Conservation (phyloP, 37 sponge, comb jelly and placozoan genomes). For the Ianthella basta region DNA sequence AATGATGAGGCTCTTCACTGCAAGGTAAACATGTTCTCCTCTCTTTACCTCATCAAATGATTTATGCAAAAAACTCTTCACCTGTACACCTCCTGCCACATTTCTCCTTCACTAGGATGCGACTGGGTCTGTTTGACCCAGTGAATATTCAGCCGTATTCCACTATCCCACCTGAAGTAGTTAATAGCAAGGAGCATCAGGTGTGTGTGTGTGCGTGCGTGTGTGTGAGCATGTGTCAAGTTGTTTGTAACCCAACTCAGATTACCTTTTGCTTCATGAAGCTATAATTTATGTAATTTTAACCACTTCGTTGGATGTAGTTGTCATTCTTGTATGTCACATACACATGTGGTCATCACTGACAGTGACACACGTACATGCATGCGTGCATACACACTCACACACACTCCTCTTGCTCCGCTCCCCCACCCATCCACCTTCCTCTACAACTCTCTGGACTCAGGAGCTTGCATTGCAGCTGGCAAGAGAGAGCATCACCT, state of each 20-base stretch:
- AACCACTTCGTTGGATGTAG: background rate
- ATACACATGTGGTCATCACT: too few species aligned
- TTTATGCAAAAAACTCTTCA: background rate
- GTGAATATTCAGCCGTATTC: slow-evolving; percentile 55
- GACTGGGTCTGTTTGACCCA: slow-evolving; percentile 82
- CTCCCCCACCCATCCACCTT: too few species aligned
- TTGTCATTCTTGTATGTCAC: too few species aligned
- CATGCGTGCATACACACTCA: too few species aligned
- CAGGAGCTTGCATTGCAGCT: slow-evolving; percentile 71
- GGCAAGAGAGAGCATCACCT: slow-evolving; percentile 72
- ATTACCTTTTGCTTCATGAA: too few species aligned
- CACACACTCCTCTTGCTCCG: too few species aligned
- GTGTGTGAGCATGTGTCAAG: background rate
- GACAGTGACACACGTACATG: too few species aligned
- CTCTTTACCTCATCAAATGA: background rate
- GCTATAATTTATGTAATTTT: too few species aligned
- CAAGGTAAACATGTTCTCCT: slow-evolving; percentile 32
- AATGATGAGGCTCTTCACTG: slow-evolving; percentile 59
- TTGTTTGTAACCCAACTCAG: too few species aligned
- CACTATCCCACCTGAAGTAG: slow-evolving; percentile 43
- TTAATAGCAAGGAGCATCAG: slow-evolving; percentile 65
- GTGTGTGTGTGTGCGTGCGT: background rate
- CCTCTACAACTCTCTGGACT: background rate
- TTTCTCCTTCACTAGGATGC: slow-evolving; percentile 65
- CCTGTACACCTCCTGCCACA: background rate